Evolutionary conservation across 2,113 vertebrate genomes (phyloP).

Genomic region (Hippocampus guttulatus): DNA sequence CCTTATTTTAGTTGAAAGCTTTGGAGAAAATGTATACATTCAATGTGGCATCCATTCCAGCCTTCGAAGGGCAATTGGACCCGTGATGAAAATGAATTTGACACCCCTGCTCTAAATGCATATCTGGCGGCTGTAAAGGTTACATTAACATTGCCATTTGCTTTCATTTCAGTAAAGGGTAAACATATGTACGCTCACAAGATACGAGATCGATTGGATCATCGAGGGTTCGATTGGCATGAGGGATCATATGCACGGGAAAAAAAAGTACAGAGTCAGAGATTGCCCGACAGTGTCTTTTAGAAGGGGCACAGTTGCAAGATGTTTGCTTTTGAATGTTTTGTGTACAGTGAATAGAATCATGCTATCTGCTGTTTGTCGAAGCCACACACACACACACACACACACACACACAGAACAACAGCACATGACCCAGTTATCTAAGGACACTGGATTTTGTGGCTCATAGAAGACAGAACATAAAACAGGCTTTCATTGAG

Average conservation of each 20-base stretch:
- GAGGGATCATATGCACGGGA: not conserved
- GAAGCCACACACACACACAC: slow-evolving; percentile 26
- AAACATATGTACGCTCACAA: not conserved
- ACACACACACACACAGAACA: slow-evolving; percentile 25
- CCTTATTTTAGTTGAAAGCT: no score
- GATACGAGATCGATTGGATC: not conserved
- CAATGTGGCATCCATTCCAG: no score
- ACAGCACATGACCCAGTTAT: slow-evolving; percentile 59
- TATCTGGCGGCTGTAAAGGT: no score
- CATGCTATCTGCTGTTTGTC: slow-evolving; percentile 54
- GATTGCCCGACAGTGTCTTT: not conserved
- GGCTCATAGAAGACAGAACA: slow-evolving; percentile 45
- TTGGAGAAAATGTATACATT: no score
- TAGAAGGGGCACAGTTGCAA: slow-evolving; percentile 10
- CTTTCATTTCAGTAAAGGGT: no score
- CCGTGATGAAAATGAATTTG: no score
- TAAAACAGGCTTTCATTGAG: slow-evolving; percentile 47
- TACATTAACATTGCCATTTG: no score
- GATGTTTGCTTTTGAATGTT: slow-evolving; percentile 45
- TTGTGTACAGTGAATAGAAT: slow-evolving; percentile 45
- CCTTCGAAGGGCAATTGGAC: no score
- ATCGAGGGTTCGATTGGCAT: not conserved
- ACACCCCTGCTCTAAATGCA: no score
- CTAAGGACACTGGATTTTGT: slow-evolving; percentile 48
- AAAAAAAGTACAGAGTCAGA: not conserved